These are phyloP conservation scores for Acestrorhynchus altus DNA, from an alignment of 2,797 vertebrate genomes.

Conservation along the genomic window DNA sequence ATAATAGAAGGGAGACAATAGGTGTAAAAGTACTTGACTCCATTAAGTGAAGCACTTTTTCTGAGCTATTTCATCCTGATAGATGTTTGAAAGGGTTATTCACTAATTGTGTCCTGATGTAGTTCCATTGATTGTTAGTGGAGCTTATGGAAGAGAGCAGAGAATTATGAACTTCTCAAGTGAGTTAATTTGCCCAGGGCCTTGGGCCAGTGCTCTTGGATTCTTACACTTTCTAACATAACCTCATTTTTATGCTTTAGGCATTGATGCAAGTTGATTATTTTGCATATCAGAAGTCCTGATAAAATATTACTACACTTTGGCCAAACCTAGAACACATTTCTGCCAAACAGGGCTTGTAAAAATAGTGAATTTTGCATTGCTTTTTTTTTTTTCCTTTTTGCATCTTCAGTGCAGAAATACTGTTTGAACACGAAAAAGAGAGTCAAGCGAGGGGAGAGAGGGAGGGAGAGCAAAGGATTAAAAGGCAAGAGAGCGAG, in stretches of 20 bases:
- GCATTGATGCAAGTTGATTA: not conserved
- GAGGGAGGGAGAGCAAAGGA: conserved; percentile 8
- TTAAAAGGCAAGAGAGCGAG: conserved; percentile 1
- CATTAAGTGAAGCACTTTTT: conserved; percentile 56
- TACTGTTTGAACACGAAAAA: conserved; percentile 20
- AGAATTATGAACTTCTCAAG: not conserved
- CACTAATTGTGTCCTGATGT: conserved; percentile 38
- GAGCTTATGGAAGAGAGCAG: conserved; percentile 14
- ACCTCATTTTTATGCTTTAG: not conserved
- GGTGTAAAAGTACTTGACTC: conserved; percentile 40
- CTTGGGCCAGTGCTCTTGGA: too few relatives aligned
- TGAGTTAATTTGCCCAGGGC: not conserved
- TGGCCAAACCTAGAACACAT: not conserved
- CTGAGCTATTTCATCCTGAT: conserved; percentile 46
- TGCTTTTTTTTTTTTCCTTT: not conserved
- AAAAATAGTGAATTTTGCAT: conserved; percentile 11
- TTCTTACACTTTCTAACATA: not conserved
- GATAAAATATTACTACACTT: conserved; percentile 17
- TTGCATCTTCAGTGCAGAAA: conserved; percentile 9
- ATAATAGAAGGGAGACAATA: conserved; percentile 44
- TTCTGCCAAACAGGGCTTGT: not conserved
- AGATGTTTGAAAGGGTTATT: conserved; percentile 50
- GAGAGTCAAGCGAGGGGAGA: conserved; percentile 18
- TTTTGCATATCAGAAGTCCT: conserved; percentile 3
- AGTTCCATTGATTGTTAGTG: conserved; percentile 24